A percentile compares a stretch with the other conserved stretches of the same genome.
Conservation (phyloP, 2,113 vertebrate species). For the Rhagologus leucostigma region DNA sequence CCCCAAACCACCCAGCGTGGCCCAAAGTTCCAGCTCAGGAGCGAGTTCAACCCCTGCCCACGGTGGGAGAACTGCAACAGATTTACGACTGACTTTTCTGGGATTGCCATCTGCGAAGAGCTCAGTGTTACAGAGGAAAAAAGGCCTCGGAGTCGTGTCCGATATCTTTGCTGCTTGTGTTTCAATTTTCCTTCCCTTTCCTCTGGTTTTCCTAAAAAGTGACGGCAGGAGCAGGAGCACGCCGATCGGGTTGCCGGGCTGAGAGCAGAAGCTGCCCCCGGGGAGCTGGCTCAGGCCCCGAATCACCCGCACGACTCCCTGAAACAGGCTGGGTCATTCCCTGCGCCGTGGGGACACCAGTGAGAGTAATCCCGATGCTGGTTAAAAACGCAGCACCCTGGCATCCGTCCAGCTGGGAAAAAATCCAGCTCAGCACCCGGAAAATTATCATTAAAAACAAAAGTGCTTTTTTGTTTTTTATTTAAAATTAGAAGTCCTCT, state of each 20-base stretch:
- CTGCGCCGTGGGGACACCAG: background rate
- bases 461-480: background rate
- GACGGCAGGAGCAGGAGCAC: background rate
- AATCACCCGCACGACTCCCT: background rate
- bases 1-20: background rate
- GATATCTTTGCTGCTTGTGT: background rate
- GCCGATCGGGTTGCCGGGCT: background rate
- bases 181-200: background rate
- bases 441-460: slow-evolving; percentile 32
- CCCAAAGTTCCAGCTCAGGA: background rate
- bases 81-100: background rate
- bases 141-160: background rate
- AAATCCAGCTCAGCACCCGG: slow-evolving; percentile 13
- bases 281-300: background rate
- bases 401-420: background rate
- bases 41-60: background rate
- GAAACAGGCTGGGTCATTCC: slow-evolving; percentile 50
- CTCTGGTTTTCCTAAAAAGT: background rate
- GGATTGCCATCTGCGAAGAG: background rate
- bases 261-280: background rate
- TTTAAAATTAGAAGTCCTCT: background rate
- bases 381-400: slow-evolving; percentile 35
- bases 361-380: slow-evolving; percentile 42
- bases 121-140: background rate
- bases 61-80: background rate